These are phyloP conservation scores for Dendrolimus pini DNA, from an alignment of 2,888 invertebrate species.

Conservation along the genomic window DNA sequence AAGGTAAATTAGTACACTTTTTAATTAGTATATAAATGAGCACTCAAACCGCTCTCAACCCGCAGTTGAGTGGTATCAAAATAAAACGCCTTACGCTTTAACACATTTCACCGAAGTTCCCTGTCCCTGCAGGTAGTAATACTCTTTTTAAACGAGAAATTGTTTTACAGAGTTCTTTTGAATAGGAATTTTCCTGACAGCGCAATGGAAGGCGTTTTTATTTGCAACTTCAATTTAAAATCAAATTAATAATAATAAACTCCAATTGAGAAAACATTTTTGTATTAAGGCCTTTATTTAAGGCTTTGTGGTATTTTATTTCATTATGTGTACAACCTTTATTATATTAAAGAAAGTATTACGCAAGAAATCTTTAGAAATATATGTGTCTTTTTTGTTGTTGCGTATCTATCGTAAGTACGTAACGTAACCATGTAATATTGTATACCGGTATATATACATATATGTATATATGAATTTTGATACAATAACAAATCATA, in stretches of 20 bases:
- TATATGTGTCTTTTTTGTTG: neutral
- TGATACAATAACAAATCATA: too few species aligned
- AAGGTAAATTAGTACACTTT: conserved; percentile 20
- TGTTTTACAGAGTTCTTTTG: conserved; percentile 42
- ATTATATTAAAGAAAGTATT: neutral
- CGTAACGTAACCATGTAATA: too few species aligned
- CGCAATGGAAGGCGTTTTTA: conserved; percentile 12
- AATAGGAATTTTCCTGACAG: conserved; percentile 27
- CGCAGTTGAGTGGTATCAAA: conserved; percentile 36
- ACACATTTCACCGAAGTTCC: conserved; percentile 49
- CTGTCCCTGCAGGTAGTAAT: conserved; percentile 59
- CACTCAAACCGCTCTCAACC: conserved; percentile 6
- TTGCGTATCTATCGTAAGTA: too few species aligned
- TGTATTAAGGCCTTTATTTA: neutral
- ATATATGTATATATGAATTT: too few species aligned
- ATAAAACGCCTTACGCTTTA: conserved; percentile 51
- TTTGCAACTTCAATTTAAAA: conserved; percentile 6
- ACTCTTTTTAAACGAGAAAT: conserved; percentile 50
- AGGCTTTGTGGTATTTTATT: neutral
- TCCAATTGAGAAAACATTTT: conserved; percentile 1
- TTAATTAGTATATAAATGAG: conserved; percentile 11
- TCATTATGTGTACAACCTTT: neutral
- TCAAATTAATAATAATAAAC: conserved; percentile 17
- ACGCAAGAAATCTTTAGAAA: neutral
- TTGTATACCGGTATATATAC: too few species aligned